A percentile compares a stretch with the other conserved stretches of the same genome.
Conservation (phyloP, 2,113 vertebrate species). For the Ammospiza nelsoni region DNA sequence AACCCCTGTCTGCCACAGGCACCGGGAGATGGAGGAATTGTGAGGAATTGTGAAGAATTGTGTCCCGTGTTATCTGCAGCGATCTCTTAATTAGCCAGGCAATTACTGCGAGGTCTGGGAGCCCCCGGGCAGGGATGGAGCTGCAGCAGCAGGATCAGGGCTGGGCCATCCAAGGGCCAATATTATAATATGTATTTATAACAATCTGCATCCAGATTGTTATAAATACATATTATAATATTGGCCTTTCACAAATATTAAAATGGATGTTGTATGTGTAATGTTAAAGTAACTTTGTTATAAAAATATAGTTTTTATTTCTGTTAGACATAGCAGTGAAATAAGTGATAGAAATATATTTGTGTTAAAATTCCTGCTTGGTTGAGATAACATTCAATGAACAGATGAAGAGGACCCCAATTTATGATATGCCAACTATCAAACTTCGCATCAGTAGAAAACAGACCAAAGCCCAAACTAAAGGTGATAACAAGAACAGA, state of each 20-base stretch:
- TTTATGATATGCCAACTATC: neutral
- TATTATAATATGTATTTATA: no score
- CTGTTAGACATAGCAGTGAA: neutral
- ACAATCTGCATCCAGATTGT: neutral
- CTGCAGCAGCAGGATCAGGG: neutral
- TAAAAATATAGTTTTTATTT: neutral
- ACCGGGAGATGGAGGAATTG: fast-evolving
- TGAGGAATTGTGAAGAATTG: neutral
- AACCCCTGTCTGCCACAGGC: neutral
- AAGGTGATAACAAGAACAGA: neutral
- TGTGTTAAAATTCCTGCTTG: neutral
- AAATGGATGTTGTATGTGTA: neutral
- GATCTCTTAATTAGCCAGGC: neutral
- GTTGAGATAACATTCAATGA: neutral
- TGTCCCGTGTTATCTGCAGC: fast-evolving
- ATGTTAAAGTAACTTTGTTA: neutral
- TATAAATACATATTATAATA: neutral
- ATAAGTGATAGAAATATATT: neutral
- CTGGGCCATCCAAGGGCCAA: neutral
- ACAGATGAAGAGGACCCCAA: neutral
- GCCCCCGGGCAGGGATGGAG: neutral
- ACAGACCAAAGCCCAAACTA: neutral
- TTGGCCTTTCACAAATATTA: neutral
- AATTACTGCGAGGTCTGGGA: neutral
- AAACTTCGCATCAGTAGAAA: neutral